These are phyloP conservation scores for Euthynnus affinis DNA, from an alignment of 2,797 vertebrate genomes.

Conservation along the genomic window DNA sequence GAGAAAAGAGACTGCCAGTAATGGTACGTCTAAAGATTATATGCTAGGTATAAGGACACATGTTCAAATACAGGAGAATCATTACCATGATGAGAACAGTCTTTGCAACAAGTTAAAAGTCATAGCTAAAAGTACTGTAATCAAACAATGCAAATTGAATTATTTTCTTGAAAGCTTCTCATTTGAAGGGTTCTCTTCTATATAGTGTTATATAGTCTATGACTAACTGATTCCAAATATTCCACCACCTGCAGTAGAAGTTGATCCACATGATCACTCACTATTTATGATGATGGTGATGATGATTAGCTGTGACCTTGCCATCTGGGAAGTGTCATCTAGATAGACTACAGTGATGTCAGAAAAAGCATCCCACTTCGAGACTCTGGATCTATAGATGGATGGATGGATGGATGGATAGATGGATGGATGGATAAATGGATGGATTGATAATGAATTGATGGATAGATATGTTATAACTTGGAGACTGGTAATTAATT, in stretches of 20 bases:
- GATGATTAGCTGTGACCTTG: conserved; percentile 39
- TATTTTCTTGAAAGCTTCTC: background rate
- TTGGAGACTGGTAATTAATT: background rate
- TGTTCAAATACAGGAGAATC: background rate
- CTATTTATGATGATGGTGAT: conserved; percentile 11
- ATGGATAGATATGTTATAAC: background rate
- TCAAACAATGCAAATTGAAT: background rate
- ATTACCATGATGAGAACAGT: background rate
- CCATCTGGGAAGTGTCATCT: conserved; percentile 7
- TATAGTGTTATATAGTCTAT: background rate
- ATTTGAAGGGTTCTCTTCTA: background rate
- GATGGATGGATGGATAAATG: background rate
- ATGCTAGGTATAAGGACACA: no score
- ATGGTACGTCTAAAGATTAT: background rate
- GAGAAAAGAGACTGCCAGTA: background rate
- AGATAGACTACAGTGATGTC: conserved; percentile 8
- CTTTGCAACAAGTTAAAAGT: background rate
- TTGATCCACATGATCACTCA: conserved; percentile 27
- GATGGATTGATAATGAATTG: background rate
- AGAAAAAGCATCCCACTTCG: conserved; percentile 13
- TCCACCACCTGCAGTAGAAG: background rate
- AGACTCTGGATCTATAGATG: background rate
- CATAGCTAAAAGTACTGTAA: background rate
- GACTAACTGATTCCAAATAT: background rate
- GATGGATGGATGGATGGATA: background rate